Evolutionary conservation across 1,140 invertebrate genomes (phyloP).

Genomic region (Phortica variegata): DNA sequence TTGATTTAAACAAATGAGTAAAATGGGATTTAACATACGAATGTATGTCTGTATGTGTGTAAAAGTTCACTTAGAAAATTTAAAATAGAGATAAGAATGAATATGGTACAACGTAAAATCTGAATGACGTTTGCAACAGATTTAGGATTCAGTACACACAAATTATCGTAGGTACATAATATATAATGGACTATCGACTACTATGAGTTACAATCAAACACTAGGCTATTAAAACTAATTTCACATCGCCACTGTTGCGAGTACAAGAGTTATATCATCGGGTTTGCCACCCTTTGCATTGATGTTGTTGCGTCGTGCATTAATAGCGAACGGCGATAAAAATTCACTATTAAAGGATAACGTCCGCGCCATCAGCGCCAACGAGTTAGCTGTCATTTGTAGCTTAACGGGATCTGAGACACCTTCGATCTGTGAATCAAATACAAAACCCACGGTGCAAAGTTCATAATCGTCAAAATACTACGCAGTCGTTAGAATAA

Average conservation of each 20-base stretch:
- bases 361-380: conserved; percentile 90
- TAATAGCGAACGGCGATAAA: conserved; percentile 93
- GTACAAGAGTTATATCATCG: conserved; percentile 95
- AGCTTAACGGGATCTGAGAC: conserved; percentile 72
- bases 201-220: conserved; percentile 43
- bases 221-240: conserved; percentile 30
- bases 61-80: conserved; percentile 3
- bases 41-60: conserved; percentile 6
- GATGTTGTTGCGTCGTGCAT: conserved; percentile 89
- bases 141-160: background rate
- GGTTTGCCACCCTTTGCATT: conserved; percentile 92
- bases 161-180: background rate
- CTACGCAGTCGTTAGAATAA: background rate
- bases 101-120: too few relatives aligned
- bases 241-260: conserved; percentile 84
- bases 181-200: conserved; percentile 44
- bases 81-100: conserved; percentile 28
- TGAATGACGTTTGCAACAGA: too few relatives aligned
- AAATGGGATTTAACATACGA: conserved; percentile 1
- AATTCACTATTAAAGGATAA: conserved; percentile 92
- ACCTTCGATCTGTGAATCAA: conserved; percentile 61
- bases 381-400: conserved; percentile 88
- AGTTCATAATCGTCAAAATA: too few relatives aligned
- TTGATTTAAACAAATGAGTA: too few relatives aligned
- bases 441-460: background rate